phyloP scores from a whole-genome alignment of 2,113 vertebrate species.

The Pteruthius melanotis region DNA sequence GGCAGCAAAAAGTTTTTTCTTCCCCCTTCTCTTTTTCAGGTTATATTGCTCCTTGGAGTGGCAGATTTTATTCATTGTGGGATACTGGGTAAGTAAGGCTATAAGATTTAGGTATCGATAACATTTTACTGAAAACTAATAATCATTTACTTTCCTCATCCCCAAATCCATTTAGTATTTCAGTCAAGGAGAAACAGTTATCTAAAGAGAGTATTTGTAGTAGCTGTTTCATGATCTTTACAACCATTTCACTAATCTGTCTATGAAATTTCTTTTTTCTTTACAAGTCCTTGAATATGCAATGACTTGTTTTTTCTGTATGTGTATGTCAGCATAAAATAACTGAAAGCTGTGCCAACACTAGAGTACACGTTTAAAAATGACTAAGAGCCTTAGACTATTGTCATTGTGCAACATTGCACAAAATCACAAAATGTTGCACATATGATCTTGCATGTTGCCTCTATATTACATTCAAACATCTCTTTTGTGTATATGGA shows the following conservation, averaged over 20 bases:
- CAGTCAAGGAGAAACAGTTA: background rate
- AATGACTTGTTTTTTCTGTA: background rate
- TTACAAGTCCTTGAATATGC: background rate
- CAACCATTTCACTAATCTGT: background rate
- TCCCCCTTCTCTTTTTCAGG: slow-evolving; percentile 72
- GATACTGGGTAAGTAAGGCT: slow-evolving; percentile 91
- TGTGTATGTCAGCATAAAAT: background rate
- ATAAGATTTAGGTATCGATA: background rate
- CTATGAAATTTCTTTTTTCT: background rate
- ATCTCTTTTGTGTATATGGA: background rate
- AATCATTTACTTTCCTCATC: background rate
- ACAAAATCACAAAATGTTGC: background rate
- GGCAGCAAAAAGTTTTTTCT: background rate
- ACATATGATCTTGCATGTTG: background rate
- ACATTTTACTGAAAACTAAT: background rate
- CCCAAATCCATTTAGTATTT: background rate
- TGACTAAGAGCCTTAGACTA: background rate
- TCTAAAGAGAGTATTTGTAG: background rate
- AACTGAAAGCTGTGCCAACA: background rate
- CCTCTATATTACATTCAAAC: background rate
- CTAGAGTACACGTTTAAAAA: background rate
- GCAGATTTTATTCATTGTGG: slow-evolving; percentile 97
- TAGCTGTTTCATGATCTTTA: background rate
- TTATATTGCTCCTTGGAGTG: slow-evolving; percentile 98
- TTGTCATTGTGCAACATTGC: background rate